phyloP scores from a whole-genome alignment of 2,113 vertebrate species.

The Xiphias gladius region DNA sequence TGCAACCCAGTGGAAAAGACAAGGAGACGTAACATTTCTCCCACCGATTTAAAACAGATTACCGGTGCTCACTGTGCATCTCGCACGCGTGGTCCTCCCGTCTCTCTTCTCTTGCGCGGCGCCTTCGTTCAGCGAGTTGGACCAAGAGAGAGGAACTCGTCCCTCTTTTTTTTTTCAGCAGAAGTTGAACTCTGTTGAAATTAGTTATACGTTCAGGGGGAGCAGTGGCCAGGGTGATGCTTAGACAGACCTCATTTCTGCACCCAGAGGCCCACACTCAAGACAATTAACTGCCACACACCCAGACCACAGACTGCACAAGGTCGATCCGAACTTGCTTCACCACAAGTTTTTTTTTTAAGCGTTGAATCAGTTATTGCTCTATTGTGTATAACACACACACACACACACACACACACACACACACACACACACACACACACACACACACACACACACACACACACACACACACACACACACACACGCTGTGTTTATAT shows the following conservation, averaged over 20 bases:
- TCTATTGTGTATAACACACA: background rate
- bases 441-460: too few relatives aligned
- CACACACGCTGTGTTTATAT: background rate
- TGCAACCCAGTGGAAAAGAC: background rate
- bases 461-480: too few relatives aligned
- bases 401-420: too few relatives aligned
- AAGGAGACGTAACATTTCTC: background rate
- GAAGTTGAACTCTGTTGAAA: constrained; percentile 88
- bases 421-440: too few relatives aligned
- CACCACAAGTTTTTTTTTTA: background rate
- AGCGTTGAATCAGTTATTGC: constrained; percentile 2
- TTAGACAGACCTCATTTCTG: background rate
- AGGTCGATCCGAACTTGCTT: background rate
- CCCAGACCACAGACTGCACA: background rate
- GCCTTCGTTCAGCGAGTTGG: constrained; percentile 71
- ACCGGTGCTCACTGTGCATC: background rate
- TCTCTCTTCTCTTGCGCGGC: constrained; percentile 11
- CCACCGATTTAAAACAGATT: background rate
- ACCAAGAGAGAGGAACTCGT: constrained; percentile 82
- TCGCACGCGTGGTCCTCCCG: too few relatives aligned
- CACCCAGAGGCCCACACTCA: background rate
- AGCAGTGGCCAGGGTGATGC: background rate
- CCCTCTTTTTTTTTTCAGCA: constrained; percentile 86
- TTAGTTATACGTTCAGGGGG: background rate
- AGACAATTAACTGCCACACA: background rate